Evolutionary conservation across 2,888 invertebrate genomes (phyloP).

Genomic region (Mesochorus sp.): DNA sequence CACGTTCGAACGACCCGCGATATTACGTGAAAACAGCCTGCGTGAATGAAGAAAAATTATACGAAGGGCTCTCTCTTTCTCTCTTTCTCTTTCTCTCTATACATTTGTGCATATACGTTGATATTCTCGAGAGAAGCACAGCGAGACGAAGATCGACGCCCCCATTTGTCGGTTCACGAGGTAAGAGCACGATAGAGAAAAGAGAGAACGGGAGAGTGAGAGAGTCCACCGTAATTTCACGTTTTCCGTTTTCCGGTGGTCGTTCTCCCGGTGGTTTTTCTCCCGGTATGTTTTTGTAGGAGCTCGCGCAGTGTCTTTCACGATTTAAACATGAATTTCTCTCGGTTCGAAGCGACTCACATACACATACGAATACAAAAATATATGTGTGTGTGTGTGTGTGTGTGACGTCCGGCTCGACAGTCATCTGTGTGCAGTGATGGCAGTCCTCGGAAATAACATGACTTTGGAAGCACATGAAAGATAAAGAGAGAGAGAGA

Average conservation of each 20-base stretch:
- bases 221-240: conserved; percentile 65
- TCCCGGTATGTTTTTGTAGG: conserved; percentile 26
- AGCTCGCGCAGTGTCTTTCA: conserved; percentile 32
- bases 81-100: no score
- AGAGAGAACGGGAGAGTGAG: conserved; percentile 11
- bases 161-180: conserved; percentile 55
- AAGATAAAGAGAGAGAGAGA: conserved; percentile 18
- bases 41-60: conserved; percentile 54
- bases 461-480: conserved; percentile 11
- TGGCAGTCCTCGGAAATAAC: conserved; percentile 28
- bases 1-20: conserved; percentile 50
- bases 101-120: neutral
- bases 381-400: neutral
- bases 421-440: neutral
- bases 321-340: conserved; percentile 57
- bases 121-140: conserved; percentile 55
- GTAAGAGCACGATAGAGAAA: conserved; percentile 36
- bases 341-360: conserved; percentile 5
- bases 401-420: conserved; percentile 20
- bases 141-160: conserved; percentile 61
- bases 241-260: conserved; percentile 67
- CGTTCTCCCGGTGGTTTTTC: conserved; percentile 64
- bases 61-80: conserved; percentile 20
- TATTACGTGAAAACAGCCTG: conserved; percentile 58
- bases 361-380: neutral